A percentile compares a stretch with the other conserved stretches of the same genome.
Evolutionary conservation across 2,113 vertebrate species (phyloP).

Genomic region (Takifugu bimaculatus): DNA sequence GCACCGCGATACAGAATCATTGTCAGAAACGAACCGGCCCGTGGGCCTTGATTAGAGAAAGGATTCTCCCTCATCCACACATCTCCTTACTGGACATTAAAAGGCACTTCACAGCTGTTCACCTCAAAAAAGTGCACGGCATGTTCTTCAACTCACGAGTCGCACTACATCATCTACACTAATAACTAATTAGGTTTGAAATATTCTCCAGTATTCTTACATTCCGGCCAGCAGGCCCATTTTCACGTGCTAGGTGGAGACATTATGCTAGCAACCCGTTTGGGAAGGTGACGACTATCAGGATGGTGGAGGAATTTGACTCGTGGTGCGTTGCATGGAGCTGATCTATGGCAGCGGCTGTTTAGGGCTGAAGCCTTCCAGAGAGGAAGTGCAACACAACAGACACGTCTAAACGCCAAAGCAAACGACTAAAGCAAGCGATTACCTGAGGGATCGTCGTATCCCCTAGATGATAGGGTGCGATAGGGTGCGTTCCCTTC

Average conservation of each 20-base stretch:
- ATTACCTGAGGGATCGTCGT: not conserved
- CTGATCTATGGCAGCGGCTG: conserved; percentile 34
- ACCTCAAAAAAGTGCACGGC: conserved; percentile 53
- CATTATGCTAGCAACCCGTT: too few relatives aligned
- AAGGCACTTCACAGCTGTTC: conserved; percentile 70
- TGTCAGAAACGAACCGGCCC: conserved; percentile 23
- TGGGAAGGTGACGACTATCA: not conserved
- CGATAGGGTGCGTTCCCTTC: conserved; percentile 37
- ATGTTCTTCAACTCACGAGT: conserved; percentile 9
- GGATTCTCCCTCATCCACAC: conserved; percentile 1
- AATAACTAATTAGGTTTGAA: conserved; percentile 28
- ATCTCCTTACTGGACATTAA: conserved; percentile 55
- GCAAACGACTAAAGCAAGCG: conserved; percentile 13
- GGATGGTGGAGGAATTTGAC: conserved; percentile 29
- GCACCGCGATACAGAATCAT: conserved; percentile 39
- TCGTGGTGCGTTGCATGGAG: conserved; percentile 60
- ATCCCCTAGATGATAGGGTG: conserved; percentile 34
- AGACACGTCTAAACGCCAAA: conserved; percentile 17
- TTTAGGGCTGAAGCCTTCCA: conserved; percentile 17
- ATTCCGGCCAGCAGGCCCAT: conserved; percentile 5
- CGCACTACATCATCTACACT: conserved; percentile 21
- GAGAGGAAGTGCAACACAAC: not conserved
- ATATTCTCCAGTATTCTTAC: conserved; percentile 46
- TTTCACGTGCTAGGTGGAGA: not conserved
- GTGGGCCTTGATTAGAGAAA: conserved; percentile 17